Base-by-base conservation (phyloP, 2,888 invertebrate genomes). In the Cerceris ruficornis region DNA sequence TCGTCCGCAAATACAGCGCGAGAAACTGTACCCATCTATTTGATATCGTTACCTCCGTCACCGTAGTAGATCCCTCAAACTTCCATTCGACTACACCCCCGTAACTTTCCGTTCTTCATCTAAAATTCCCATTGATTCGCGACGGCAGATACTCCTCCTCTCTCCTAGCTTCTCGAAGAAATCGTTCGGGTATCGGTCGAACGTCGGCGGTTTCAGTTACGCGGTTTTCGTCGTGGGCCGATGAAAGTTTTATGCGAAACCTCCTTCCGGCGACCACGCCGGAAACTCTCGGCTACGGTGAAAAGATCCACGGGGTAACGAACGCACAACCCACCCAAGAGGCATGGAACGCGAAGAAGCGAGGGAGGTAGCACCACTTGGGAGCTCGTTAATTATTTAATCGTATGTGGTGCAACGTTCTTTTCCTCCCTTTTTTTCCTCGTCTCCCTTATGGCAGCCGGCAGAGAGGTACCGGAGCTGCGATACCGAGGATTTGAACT, bases 351-450 rank as follows among this genome's bases (percentile, higher is more conserved):
- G 11, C 4, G 49, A 52, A 6, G 41, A 69, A 65, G 42, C 43
- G 8, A 28, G 7, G n/a, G 13, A 58, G 13, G 64, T n/a, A 28
- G 62, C 57, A 69, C 57, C 77, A 13, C 76, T 60, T 46, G 67
- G 71, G 43, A 65, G 52, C 54, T 68, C 61, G 67, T 80, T 80
- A 74, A 77, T 84, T 83, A 77, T 82, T 81, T 83, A 83, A 73
- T 57, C 58, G 70, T 58, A 65, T 62, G 77, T 68, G 72, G 62
- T 52, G 46, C 54, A 54, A 58, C 58, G 42, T 58, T 52, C 60
- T 55, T 60, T 69, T 70, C 68, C 49, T 70, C 46, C n/a, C 42
- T 65, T 65, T 52, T 11, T 43, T 54, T 46, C 57, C 39, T 41
- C 7, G 14, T 9, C 11, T 0, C 7, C 28, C 28, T 28, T 28